Evolutionary conservation across 1,140 invertebrate species (phyloP).

Genomic region (Camponotus floridanus): DNA sequence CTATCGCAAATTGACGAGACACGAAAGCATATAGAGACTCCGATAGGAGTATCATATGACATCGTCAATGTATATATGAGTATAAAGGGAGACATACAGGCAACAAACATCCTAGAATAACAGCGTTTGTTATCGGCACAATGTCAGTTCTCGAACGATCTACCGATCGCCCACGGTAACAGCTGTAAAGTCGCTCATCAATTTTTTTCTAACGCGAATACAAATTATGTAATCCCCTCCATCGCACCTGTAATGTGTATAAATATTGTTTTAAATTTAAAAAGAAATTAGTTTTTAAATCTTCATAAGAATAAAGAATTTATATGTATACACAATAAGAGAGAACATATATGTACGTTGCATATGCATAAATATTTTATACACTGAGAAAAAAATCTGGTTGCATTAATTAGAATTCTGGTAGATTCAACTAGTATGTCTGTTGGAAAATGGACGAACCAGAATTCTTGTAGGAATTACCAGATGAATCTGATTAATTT

Average conservation of each 20-base stretch:
- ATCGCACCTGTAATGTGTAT: neutral
- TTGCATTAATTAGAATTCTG: too few relatives aligned
- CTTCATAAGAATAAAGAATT: neutral
- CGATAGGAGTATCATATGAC: slow-evolving; percentile 56
- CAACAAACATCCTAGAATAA: slow-evolving; percentile 82
- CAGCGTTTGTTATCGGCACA: slow-evolving; percentile 74
- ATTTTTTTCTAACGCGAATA: slow-evolving; percentile 22
- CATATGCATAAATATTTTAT: neutral
- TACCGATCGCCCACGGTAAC: slow-evolving; percentile 56
- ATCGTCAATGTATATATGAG: slow-evolving; percentile 70
- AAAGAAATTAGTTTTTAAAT: neutral
- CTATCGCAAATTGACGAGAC: slow-evolving; percentile 64
- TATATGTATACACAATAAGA: neutral
- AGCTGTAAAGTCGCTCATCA: slow-evolving; percentile 48
- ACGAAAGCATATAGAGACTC: slow-evolving; percentile 65
- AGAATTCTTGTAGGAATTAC: too few relatives aligned
- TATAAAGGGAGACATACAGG: slow-evolving; percentile 80
- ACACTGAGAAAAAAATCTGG: too few relatives aligned
- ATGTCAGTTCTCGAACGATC: slow-evolving; percentile 58
- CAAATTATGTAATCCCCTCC: slow-evolving; percentile 6
- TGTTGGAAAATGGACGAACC: too few relatives aligned
- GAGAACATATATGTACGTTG: neutral
- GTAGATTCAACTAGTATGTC: too few relatives aligned
- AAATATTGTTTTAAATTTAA: neutral
- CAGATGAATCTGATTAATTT: too few relatives aligned